phyloP scores from a whole-genome alignment of 2,888 invertebrate genomes.

The Leucoptera coffeella region DNA sequence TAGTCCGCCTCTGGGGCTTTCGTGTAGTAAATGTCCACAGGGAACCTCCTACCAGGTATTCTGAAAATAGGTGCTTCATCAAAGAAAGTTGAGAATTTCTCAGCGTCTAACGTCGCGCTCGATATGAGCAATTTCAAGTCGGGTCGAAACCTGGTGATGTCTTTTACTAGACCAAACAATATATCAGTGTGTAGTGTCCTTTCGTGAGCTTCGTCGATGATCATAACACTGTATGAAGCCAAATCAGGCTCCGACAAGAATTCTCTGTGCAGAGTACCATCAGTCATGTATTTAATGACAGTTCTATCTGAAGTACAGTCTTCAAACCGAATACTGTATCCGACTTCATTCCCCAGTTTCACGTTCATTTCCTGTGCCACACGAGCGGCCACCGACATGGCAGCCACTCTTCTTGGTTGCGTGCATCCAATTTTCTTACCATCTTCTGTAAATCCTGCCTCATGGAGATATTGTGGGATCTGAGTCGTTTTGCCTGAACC shows the following conservation, averaged over 20 bases:
- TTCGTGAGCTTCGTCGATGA: slow-evolving; percentile 99
- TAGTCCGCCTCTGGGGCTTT: slow-evolving; percentile 99
- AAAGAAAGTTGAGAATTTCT: slow-evolving; percentile 97
- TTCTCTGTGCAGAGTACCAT: slow-evolving; percentile 95
- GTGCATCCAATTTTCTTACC: slow-evolving; percentile 94
- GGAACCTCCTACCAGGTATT: slow-evolving; percentile 95
- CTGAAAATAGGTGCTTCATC: slow-evolving; percentile 97
- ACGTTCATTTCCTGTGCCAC: slow-evolving; percentile 97
- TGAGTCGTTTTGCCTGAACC: slow-evolving; percentile 99
- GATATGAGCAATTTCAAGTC: slow-evolving; percentile 96
- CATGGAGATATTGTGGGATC: slow-evolving; percentile 95
- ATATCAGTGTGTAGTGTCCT: slow-evolving; percentile 97
- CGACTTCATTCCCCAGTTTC: slow-evolving; percentile 90
- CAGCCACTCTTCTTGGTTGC: slow-evolving; percentile 94
- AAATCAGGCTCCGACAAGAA: slow-evolving; percentile 96
- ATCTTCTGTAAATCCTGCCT: slow-evolving; percentile 81
- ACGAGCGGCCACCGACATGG: slow-evolving; percentile 98
- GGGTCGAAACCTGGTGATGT: slow-evolving; percentile 86
- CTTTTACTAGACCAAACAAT: slow-evolving; percentile 94
- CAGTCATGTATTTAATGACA: slow-evolving; percentile 97
- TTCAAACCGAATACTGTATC: slow-evolving; percentile 93
- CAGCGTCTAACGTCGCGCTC: slow-evolving; percentile 95
- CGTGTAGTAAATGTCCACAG: slow-evolving; percentile 98
- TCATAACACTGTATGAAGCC: slow-evolving; percentile 94
- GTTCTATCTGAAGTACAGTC: slow-evolving; percentile 98